These are phyloP conservation scores for Anthonomus grandis DNA, from an alignment of 1,140 invertebrate species.

Conservation along the genomic window DNA sequence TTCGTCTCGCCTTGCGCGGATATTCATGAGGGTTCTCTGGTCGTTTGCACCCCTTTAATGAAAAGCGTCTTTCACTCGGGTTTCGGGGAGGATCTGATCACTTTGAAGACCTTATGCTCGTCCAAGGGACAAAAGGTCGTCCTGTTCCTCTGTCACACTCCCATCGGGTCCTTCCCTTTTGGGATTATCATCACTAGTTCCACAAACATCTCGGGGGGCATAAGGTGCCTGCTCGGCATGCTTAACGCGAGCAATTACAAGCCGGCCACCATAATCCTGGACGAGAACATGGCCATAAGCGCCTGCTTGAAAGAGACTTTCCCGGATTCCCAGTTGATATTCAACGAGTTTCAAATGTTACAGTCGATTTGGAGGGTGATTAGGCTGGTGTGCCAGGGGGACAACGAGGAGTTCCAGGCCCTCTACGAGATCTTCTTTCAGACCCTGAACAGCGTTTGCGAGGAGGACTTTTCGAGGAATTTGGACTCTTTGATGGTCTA, in stretches of 20 bases:
- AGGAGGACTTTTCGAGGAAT: conserved; percentile 9
- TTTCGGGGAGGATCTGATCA: conserved; percentile 15
- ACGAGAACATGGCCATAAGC: conserved; percentile 1
- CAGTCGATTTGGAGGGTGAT: conserved; percentile 15
- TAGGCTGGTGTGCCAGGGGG: conserved; percentile 3
- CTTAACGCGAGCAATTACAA: conserved; percentile 2
- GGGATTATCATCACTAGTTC: conserved; percentile 8
- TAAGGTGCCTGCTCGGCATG: not conserved
- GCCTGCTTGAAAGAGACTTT: conserved; percentile 4
- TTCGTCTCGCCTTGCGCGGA: not conserved
- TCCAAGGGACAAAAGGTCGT: conserved; percentile 8
- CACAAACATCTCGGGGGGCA: not conserved
- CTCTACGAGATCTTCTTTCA: conserved; percentile 9
- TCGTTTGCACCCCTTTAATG: conserved; percentile 14
- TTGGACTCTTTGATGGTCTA: conserved; percentile 8
- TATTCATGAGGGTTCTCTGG: not conserved
- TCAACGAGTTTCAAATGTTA: conserved; percentile 17
- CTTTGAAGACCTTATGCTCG: not conserved
- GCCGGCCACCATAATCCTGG: conserved; percentile 10
- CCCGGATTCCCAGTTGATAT: conserved; percentile 1
- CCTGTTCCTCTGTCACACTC: conserved; percentile 15
- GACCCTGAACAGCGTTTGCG: not conserved
- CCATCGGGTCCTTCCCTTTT: conserved; percentile 15
- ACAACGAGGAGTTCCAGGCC: conserved; percentile 12
- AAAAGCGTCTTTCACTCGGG: conserved; percentile 12